These are phyloP conservation scores for Osedax fenrisi DNA, from an alignment of 2,888 invertebrate genomes.

Conservation along the genomic window DNA sequence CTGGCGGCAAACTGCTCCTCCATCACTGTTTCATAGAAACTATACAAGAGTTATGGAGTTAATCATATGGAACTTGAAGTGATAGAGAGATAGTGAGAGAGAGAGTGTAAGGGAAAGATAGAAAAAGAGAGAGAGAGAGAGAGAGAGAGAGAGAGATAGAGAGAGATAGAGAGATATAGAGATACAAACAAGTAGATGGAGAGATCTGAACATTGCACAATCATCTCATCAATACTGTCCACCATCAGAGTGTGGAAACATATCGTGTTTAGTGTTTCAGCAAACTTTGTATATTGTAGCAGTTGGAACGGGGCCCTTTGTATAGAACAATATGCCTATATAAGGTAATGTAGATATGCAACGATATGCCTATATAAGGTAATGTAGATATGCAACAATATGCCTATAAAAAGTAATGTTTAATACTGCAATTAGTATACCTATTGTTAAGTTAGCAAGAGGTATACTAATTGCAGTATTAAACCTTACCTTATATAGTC, in stretches of 20 bases:
- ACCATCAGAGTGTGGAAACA: conserved; percentile 96
- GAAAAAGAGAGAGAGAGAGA: background rate
- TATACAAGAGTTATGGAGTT: too few species aligned
- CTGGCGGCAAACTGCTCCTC: conserved; percentile 98
- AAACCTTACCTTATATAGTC: too few species aligned
- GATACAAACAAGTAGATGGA: conserved; percentile 72
- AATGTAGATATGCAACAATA: too few species aligned
- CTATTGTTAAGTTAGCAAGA: too few species aligned
- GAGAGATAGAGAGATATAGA: background rate
- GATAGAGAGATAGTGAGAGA: conserved; percentile 24
- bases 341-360: background rate
- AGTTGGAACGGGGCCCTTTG: conserved; percentile 66
- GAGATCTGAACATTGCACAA: conserved; percentile 89
- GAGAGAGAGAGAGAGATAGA: background rate
- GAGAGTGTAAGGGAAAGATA: background rate
- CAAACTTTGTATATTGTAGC: conserved; percentile 71
- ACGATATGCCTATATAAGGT: background rate
- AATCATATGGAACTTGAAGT: too few species aligned
- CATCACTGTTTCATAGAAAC: conserved; percentile 86
- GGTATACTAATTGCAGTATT: too few species aligned
- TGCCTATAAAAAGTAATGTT: too few species aligned
- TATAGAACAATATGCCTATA: conserved; percentile 65
- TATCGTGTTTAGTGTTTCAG: conserved; percentile 82
- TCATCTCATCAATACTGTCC: conserved; percentile 87
- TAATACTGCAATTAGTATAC: too few species aligned